Percentiles rank a stretch among this genome's conserved stretches.
Conservation (phyloP, 2,797 vertebrate species). For the Sitta carolinensis region DNA sequence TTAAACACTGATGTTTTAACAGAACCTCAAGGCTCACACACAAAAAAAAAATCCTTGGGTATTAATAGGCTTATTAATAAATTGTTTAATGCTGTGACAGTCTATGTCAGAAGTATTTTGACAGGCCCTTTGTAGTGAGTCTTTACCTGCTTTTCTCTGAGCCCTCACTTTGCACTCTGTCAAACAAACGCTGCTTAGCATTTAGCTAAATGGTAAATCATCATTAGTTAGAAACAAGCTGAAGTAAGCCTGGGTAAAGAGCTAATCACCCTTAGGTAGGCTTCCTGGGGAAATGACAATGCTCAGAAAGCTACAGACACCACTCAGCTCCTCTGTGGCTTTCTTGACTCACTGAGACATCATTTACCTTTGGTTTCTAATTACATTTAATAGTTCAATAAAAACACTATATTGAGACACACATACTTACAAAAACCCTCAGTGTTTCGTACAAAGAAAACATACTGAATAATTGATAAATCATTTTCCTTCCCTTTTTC, state of each 20-base stretch:
- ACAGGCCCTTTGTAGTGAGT: slow-evolving; percentile 35
- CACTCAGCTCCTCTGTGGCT: background rate
- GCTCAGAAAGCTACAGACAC: slow-evolving; percentile 5
- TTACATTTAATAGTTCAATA: slow-evolving; percentile 46
- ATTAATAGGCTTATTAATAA: slow-evolving; percentile 75
- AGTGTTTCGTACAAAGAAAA: slow-evolving; percentile 47
- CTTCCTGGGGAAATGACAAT: slow-evolving; percentile 10
- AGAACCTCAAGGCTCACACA: slow-evolving; percentile 55
- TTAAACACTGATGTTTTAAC: slow-evolving; percentile 63
- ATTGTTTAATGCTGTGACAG: slow-evolving; percentile 63
- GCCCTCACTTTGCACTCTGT: background rate
- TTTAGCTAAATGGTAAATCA: slow-evolving; percentile 59
- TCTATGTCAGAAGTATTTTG: slow-evolving; percentile 59
- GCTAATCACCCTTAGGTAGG: slow-evolving; percentile 46
- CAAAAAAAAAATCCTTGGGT: background rate
- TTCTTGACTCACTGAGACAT: slow-evolving; percentile 6
- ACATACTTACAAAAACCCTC: background rate
- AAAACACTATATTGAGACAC: slow-evolving; percentile 28
- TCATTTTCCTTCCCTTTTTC: slow-evolving; percentile 40
- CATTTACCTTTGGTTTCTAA: slow-evolving; percentile 53
- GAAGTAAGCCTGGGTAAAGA: slow-evolving; percentile 27
- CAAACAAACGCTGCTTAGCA: slow-evolving; percentile 32
- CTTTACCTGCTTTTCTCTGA: slow-evolving; percentile 40
- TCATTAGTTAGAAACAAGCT: slow-evolving; percentile 46
- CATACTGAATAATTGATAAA: slow-evolving; percentile 60